phyloP scores from a whole-genome alignment of 2,113 vertebrate genomes.

The Elaphurus davidianus region DNA sequence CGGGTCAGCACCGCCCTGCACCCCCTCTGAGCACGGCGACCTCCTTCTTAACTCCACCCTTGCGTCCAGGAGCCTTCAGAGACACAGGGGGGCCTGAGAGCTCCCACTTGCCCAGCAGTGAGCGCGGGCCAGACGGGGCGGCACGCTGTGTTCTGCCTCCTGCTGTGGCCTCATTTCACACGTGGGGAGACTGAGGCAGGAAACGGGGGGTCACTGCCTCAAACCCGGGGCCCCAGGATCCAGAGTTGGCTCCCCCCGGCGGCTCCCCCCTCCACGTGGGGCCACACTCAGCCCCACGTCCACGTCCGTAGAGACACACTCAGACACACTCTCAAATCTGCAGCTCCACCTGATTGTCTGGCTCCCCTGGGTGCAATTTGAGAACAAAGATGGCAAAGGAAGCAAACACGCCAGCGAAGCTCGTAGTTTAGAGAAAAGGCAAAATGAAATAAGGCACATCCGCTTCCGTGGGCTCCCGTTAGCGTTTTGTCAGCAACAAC shows the following conservation, averaged over 20 bases:
- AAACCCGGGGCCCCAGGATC: not conserved
- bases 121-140: not conserved
- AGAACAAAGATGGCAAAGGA: not conserved
- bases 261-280: too few relatives aligned
- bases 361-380: not conserved
- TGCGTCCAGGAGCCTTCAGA: not conserved
- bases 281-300: too few relatives aligned
- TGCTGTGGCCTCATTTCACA: not conserved
- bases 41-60: not conserved
- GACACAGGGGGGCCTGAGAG: rapidly evolving
- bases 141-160: rapidly evolving
- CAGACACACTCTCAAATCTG: too few relatives aligned
- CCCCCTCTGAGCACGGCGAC: not conserved
- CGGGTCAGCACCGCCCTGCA: not conserved
- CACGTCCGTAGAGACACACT: rapidly evolving
- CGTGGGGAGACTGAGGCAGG: not conserved
- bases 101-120: rapidly evolving
- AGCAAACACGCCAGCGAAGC: not conserved
- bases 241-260: not conserved
- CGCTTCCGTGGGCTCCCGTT: rapidly evolving
- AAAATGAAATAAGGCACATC: rapidly evolving
- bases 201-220: too few relatives aligned
- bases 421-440: not conserved
- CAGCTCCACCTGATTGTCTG: not conserved
- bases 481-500: rapidly evolving